phyloP scores from a whole-genome alignment of 2,113 vertebrate genomes.

The Notothenia rossii region DNA sequence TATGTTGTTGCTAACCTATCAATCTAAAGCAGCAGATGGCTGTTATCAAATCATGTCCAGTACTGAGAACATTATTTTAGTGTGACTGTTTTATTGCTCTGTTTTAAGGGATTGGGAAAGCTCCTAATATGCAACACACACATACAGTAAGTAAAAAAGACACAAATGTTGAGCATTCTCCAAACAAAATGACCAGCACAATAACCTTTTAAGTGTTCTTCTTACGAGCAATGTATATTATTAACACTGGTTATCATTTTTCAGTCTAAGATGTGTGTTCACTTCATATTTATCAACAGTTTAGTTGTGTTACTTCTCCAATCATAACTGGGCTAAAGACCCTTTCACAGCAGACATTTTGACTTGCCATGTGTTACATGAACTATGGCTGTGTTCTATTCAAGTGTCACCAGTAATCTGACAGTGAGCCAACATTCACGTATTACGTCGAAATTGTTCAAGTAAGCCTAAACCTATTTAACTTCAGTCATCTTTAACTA shows the following conservation, averaged over 20 bases:
- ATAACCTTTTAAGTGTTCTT: background rate
- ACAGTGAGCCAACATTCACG: background rate
- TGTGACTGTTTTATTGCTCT: background rate
- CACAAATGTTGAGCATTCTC: background rate
- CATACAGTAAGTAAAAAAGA: background rate
- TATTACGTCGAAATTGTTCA: background rate
- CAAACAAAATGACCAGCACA: background rate
- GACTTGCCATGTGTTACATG: background rate
- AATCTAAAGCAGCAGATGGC: slow-evolving; percentile 19
- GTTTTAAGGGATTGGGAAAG: background rate
- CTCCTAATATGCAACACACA: background rate
- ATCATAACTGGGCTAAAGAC: background rate
- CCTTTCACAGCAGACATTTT: background rate
- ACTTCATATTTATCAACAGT: slow-evolving; percentile 11
- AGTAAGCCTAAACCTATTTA: background rate
- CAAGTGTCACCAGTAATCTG: background rate
- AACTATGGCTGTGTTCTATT: background rate
- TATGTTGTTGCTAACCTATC: slow-evolving; percentile 25
- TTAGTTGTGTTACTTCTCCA: slow-evolving; percentile 3
- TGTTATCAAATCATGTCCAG: slow-evolving; percentile 33
- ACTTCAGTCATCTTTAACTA: background rate
- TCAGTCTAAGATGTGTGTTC: background rate
- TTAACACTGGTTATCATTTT: background rate
- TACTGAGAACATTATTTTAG: background rate
- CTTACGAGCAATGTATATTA: background rate